These are phyloP conservation scores for Gracilinanus agilis DNA, from an alignment of 2,113 vertebrate species.

Conservation along the genomic window DNA sequence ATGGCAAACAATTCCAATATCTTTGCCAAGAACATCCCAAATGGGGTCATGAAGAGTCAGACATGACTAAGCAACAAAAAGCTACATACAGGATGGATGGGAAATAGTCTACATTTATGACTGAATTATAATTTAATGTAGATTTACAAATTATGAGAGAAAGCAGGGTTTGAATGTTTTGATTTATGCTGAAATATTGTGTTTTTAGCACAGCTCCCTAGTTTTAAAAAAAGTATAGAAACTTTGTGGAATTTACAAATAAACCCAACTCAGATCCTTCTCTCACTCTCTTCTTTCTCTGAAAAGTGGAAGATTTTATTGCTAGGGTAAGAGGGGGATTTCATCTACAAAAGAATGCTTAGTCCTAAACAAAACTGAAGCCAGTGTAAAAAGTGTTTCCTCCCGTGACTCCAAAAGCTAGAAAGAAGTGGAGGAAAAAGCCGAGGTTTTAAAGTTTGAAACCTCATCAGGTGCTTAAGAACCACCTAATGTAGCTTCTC, in stretches of 20 bases:
- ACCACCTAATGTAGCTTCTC: neutral
- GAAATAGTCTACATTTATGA: neutral
- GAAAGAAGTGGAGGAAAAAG: neutral
- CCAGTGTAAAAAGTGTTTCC: neutral
- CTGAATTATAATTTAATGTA: neutral
- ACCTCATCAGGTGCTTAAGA: neutral
- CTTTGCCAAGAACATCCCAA: no score
- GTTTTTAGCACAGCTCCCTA: neutral
- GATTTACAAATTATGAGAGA: neutral
- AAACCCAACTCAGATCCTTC: neutral
- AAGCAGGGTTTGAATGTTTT: neutral
- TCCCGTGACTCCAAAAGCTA: neutral
- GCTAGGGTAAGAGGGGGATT: neutral
- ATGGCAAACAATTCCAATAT: no score
- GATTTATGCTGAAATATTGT: neutral
- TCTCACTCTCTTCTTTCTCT: neutral
- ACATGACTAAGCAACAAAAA: neutral
- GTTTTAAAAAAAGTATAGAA: no score
- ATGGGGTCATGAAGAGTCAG: no score
- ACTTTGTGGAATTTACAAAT: neutral
- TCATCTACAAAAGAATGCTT: neutral
- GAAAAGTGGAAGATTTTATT: neutral
- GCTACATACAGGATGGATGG: neutral
- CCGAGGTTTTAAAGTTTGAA: neutral
- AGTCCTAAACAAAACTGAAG: neutral